Evolutionary conservation across 2,888 invertebrate species (phyloP).

Genomic region (Axea sp.): DNA sequence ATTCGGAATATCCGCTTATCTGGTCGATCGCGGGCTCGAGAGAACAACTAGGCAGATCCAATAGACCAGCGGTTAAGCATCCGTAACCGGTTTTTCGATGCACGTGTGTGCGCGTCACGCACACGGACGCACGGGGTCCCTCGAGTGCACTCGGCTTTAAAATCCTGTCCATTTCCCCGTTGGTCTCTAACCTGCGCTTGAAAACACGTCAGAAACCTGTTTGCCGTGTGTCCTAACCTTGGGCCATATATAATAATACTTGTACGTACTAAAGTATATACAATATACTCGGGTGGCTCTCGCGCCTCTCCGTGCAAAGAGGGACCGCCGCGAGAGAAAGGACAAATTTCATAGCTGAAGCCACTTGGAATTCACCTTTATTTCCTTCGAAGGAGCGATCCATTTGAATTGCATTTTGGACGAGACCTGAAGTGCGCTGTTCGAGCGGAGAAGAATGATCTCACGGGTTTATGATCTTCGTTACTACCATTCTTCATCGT

Average conservation of each 20-base stretch:
- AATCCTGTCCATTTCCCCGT: conserved; percentile 57
- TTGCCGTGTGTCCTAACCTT: conserved; percentile 50
- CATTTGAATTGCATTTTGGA: conserved; percentile 17
- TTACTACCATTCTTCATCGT: too few relatives aligned
- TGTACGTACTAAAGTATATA: conserved; percentile 25
- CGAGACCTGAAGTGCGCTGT: too few relatives aligned
- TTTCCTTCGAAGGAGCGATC: conserved; percentile 11
- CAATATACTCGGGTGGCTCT: conserved; percentile 7
- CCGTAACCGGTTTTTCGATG: conserved; percentile 44
- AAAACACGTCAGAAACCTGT: conserved; percentile 53
- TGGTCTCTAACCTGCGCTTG: conserved; percentile 43
- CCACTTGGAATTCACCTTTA: conserved; percentile 1
- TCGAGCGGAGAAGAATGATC: too few relatives aligned
- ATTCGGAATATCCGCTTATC: conserved; percentile 26
- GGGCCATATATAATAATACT: conserved; percentile 48
- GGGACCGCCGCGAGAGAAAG: conserved; percentile 2
- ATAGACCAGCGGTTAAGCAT: conserved; percentile 47
- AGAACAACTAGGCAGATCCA: conserved; percentile 33
- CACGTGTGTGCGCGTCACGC: not conserved
- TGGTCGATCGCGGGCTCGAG: not conserved
- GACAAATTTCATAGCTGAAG: conserved; percentile 10
- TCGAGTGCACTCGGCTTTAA: conserved; percentile 57
- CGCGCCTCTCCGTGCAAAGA: conserved; percentile 6
- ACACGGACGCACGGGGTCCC: conserved; percentile 14
- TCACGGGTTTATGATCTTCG: too few relatives aligned